phyloP scores from a whole-genome alignment of 1,140 invertebrate genomes.

The Drosophila bifasciata region DNA sequence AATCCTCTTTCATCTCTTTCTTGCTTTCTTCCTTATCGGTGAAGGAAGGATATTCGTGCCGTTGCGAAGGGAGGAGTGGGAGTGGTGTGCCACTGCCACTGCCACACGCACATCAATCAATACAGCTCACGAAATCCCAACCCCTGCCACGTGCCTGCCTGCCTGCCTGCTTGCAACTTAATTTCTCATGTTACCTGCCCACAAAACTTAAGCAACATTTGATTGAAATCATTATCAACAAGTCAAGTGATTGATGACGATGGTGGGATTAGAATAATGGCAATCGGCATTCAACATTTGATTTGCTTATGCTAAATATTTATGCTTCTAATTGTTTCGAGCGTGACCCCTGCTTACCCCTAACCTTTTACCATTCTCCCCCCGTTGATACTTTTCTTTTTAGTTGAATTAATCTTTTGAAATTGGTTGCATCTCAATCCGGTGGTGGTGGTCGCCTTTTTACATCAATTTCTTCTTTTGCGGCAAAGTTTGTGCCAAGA shows the following conservation, averaged over 20 bases:
- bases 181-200: constrained; percentile 65
- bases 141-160: background rate
- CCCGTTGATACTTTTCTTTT: constrained; percentile 29
- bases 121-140: background rate
- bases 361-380: constrained; percentile 31
- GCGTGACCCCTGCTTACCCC: too few species aligned
- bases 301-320: constrained; percentile 39
- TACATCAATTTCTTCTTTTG: constrained; percentile 72
- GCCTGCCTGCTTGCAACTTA: constrained; percentile 37
- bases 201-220: constrained; percentile 56
- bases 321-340: constrained; percentile 25
- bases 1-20: background rate
- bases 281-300: constrained; percentile 56
- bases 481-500: constrained; percentile 29
- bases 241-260: constrained; percentile 61
- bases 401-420: constrained; percentile 67
- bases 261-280: constrained; percentile 55
- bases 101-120: constrained; percentile 62
- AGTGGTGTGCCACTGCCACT: constrained; percentile 5
- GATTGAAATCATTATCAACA: constrained; percentile 68
- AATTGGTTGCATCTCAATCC: constrained; percentile 51
- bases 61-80: too few species aligned
- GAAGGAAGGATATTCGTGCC: constrained; percentile 17
- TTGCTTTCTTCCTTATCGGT: too few species aligned
- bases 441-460: constrained; percentile 57